These are phyloP conservation scores for Hemiscyllium ocellatum DNA, from an alignment of 2,113 vertebrate species.

Conservation along the genomic window DNA sequence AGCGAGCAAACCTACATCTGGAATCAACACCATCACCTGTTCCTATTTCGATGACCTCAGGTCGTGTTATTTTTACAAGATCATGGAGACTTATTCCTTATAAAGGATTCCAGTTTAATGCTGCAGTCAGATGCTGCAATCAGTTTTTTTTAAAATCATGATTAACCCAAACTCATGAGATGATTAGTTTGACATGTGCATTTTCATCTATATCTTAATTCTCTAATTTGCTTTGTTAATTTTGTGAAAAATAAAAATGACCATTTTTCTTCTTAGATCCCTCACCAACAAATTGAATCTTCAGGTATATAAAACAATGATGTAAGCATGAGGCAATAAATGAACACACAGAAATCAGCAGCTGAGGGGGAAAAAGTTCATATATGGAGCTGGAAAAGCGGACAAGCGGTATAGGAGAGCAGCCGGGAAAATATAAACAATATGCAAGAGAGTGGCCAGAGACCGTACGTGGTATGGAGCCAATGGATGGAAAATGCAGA, in stretches of 20 bases:
- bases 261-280: neutral
- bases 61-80: neutral
- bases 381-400: no score
- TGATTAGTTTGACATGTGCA: neutral
- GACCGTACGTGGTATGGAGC: no score
- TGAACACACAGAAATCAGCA: no score
- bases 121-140: neutral
- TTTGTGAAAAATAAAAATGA: neutral
- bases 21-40: neutral
- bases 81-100: neutral
- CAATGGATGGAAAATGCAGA: no score
- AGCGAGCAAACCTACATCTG: no score
- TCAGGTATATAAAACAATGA: neutral
- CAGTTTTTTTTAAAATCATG: neutral
- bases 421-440: no score
- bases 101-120: neutral
- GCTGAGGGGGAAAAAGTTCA: no score
- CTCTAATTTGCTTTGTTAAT: neutral
- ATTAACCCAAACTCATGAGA: neutral
- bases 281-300: neutral
- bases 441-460: no score
- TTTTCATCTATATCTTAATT: neutral
- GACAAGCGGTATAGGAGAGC: no score
- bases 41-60: neutral
- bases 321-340: neutral